phyloP scores from a whole-genome alignment of 2,797 vertebrate genomes.

The Sebastes jordani region DNA sequence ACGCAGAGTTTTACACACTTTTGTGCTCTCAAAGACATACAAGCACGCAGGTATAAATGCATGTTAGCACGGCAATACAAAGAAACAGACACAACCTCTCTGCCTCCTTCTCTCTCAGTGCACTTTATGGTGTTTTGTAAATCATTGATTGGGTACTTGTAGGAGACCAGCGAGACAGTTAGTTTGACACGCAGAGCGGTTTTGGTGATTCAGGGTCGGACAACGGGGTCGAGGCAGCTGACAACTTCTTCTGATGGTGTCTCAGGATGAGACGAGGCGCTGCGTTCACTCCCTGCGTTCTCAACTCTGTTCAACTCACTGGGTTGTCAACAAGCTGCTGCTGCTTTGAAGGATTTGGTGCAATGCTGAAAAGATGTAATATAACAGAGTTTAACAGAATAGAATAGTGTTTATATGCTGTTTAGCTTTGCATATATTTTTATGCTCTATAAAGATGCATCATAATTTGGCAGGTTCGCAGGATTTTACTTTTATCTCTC shows the following conservation, averaged over 20 bases:
- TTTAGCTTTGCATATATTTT: neutral
- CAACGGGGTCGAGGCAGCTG: neutral
- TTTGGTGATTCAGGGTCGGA: slow-evolving; percentile 16
- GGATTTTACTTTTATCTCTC: slow-evolving; percentile 26
- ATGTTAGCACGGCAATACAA: slow-evolving; percentile 11
- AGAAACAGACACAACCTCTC: slow-evolving; percentile 1
- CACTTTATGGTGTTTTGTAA: slow-evolving; percentile 53
- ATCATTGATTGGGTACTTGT: slow-evolving; percentile 69
- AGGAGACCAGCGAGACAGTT: slow-evolving; percentile 36
- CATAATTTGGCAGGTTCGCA: slow-evolving; percentile 10
- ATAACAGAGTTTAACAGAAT: neutral
- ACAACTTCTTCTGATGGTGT: neutral
- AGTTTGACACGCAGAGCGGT: slow-evolving; percentile 44
- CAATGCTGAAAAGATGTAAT: neutral
- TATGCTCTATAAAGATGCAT: neutral
- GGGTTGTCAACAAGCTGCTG: slow-evolving; percentile 12
- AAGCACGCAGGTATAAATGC: slow-evolving; percentile 11
- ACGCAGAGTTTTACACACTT: slow-evolving; percentile 41
- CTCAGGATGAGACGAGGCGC: neutral
- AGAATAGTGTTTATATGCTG: neutral
- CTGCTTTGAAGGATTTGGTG: slow-evolving; percentile 11
- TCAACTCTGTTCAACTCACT: neutral
- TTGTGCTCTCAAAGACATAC: slow-evolving; percentile 20
- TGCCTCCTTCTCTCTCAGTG: slow-evolving; percentile 1
- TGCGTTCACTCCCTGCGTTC: neutral